Base-by-base conservation (phyloP, 2,888 invertebrate genomes). In the Spodoptera picta region DNA sequence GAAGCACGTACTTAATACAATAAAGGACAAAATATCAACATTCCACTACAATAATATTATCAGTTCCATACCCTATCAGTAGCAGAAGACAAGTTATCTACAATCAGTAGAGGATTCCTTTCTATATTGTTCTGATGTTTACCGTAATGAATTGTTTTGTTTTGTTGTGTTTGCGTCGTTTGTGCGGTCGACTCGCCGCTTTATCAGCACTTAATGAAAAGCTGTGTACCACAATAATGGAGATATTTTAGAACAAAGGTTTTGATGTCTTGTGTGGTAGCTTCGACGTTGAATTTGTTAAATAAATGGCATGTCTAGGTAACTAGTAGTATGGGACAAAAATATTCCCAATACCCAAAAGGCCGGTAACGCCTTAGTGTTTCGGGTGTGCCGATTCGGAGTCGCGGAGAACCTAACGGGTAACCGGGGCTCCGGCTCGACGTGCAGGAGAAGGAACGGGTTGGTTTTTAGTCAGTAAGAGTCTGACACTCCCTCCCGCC, bases 121-220 rank as follows among this genome's bases (percentile, higher is more conserved):
- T 75, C 70, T 4, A 72, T 70, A 63, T 49, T 11, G 55, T 67
- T 72, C 75, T 71, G 69, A 73, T 69, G 74, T 79, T 77, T 67
- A 53, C 69, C 63, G 23, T 73, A 79, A 79, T 77, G 69, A 79
- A 81, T 76, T 60, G 73, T 46, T 23, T 19, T 78, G 72, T 75
- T 72, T 70, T 61, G 71, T 68, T 66, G 61, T 55, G 73, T 73
- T 43, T 61, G 65, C 57, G 48, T 60, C 44, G 42, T 68, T 65
- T 65, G 53, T 60, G 49, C 47, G 44, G 27, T 19, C 0, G 44
- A 48, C n/a, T 58, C 41, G 7, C 42, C 36, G 36, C 31, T 56
- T 69, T 60, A 53, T 57, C 31, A 54, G 12, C 2, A 27, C n/a
- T 36, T n/a, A 57, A 57, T 55, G 47, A 42, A 54, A 19, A 54